Percentiles rank a stretch among this genome's conserved stretches.
Evolutionary conservation across 1,140 invertebrate genomes (phyloP).

Genomic region (Macrocentrus cingulum): DNA sequence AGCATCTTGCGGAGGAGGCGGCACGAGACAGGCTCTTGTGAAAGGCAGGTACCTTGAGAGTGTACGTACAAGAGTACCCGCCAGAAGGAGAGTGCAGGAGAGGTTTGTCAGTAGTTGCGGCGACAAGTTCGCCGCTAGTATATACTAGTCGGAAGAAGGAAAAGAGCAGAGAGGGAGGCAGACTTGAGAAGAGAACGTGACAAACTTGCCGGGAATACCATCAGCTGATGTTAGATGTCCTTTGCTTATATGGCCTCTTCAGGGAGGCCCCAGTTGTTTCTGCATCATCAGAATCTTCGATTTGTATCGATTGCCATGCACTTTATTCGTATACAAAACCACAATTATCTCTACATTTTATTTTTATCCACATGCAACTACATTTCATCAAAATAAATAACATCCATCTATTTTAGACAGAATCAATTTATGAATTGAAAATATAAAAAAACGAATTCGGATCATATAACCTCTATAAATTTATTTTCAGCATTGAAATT

Average conservation of each 20-base stretch:
- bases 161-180: not conserved
- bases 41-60: conserved; percentile 12
- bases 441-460: too few species aligned
- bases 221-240: conserved; percentile 29
- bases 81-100: conserved; percentile 13
- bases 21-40: conserved; percentile 13
- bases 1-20: not conserved
- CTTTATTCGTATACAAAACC: too few species aligned
- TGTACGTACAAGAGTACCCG: conserved; percentile 15
- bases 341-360: too few species aligned
- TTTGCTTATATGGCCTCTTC: conserved; percentile 15
- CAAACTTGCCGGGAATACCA: conserved; percentile 32
- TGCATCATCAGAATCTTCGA: not conserved
- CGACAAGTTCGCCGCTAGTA: conserved; percentile 26
- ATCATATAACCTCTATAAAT: too few species aligned
- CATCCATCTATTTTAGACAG: too few species aligned
- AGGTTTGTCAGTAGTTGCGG: conserved; percentile 32
- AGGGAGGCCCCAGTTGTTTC: not conserved
- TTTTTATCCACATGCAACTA: too few species aligned
- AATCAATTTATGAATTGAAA: too few species aligned
- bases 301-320: too few species aligned
- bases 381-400: too few species aligned
- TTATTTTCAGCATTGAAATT: too few species aligned
- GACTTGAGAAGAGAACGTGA: conserved; percentile 33
- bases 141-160: conserved; percentile 5